These are phyloP conservation scores for Garrulus glandarius DNA, from an alignment of 2,797 vertebrate species.

Conservation along the genomic window DNA sequence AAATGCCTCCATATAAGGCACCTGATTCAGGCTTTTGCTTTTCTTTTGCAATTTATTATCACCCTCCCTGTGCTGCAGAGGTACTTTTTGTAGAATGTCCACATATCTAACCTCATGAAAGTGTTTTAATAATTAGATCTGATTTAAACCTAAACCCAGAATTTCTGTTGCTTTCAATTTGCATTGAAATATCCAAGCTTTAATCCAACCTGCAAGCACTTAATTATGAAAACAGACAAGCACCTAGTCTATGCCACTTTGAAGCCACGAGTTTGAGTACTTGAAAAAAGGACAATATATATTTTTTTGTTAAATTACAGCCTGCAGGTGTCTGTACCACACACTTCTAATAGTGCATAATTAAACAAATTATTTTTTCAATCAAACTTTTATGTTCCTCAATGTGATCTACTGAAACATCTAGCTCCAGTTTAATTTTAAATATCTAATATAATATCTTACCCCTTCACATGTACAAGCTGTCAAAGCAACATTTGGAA, in stretches of 20 bases:
- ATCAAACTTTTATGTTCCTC: neutral
- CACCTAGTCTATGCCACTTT: neutral
- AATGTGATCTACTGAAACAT: neutral
- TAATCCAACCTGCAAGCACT: neutral
- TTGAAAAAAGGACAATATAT: neutral
- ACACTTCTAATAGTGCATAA: neutral
- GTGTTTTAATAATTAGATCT: neutral
- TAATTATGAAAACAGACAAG: neutral
- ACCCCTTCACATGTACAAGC: neutral
- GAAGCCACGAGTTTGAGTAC: neutral
- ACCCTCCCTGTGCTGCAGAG: neutral
- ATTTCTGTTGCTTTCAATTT: neutral
- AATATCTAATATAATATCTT: neutral
- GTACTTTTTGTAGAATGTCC: neutral
- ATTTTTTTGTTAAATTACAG: neutral
- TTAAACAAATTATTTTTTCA: neutral
- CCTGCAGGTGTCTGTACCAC: neutral
- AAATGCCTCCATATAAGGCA: neutral
- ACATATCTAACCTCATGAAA: neutral
- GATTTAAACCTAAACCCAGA: neutral
- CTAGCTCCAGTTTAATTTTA: neutral
- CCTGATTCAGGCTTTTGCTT: neutral
- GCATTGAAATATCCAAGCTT: neutral
- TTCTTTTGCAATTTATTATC: neutral
- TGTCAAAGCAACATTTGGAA: neutral